phyloP scores from a whole-genome alignment of 2,888 invertebrate species.

The Alsophila aescularia region DNA sequence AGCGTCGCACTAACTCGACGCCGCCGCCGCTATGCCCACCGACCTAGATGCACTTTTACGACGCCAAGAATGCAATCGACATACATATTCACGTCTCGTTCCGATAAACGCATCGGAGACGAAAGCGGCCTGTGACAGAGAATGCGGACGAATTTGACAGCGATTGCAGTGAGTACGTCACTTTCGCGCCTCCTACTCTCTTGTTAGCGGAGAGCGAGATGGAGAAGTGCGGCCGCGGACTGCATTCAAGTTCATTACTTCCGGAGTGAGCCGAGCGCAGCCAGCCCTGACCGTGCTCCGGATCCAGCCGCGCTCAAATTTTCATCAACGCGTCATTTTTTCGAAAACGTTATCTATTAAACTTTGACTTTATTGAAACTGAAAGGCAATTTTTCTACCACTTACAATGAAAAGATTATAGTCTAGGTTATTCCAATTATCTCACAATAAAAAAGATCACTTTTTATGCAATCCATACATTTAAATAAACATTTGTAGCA shows the following conservation, averaged over 20 bases:
- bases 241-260: slow-evolving; percentile 85
- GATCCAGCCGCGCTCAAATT: slow-evolving; percentile 41
- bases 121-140: slow-evolving; percentile 83
- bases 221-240: slow-evolving; percentile 68
- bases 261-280: slow-evolving; percentile 56
- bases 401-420: too few species aligned
- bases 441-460: background rate
- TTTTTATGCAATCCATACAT: background rate
- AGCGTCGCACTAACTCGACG: slow-evolving; percentile 75
- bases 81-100: slow-evolving; percentile 84
- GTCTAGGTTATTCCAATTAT: too few species aligned
- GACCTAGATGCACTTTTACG: slow-evolving; percentile 84
- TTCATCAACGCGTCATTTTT: background rate
- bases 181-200: slow-evolving; percentile 72
- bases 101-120: slow-evolving; percentile 84
- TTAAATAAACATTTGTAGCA: background rate
- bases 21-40: slow-evolving; percentile 67
- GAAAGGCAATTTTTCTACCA: too few species aligned
- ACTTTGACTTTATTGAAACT: too few species aligned
- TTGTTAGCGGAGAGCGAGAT: slow-evolving; percentile 71
- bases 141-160: slow-evolving; percentile 83
- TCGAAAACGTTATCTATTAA: too few species aligned
- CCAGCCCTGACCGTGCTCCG: slow-evolving; percentile 72
- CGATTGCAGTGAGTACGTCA: slow-evolving; percentile 80
- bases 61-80: slow-evolving; percentile 81